These are phyloP conservation scores for Diuraphis noxia DNA, from an alignment of 1,140 invertebrate species.

Conservation along the genomic window DNA sequence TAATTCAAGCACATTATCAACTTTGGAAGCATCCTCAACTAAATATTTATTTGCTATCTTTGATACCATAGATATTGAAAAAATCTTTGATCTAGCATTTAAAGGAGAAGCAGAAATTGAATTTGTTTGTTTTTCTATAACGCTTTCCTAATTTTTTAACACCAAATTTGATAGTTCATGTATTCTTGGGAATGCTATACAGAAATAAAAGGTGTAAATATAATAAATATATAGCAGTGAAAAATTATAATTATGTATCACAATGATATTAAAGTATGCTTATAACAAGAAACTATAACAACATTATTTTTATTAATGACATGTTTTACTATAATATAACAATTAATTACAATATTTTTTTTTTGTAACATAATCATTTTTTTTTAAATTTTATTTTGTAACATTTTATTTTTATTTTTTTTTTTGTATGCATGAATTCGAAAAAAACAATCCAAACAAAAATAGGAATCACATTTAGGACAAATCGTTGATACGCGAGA, in stretches of 20 bases:
- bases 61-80: not conserved
- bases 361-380: not conserved
- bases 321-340: not conserved
- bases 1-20: too few relatives aligned
- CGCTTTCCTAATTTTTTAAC: not conserved
- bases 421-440: not conserved
- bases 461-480: not conserved
- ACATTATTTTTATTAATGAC: conserved; percentile 7
- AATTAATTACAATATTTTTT: not conserved
- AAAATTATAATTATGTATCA: too few relatives aligned
- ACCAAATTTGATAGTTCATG: not conserved
- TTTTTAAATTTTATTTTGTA: not conserved
- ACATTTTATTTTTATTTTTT: not conserved
- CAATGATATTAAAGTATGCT: not conserved
- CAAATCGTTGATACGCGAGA: conserved; percentile 5
- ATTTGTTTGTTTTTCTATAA: not conserved
- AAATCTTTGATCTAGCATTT: not conserved
- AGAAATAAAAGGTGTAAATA: not conserved
- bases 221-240: not conserved
- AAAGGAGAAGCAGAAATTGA: not conserved
- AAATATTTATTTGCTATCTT: not conserved
- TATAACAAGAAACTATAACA: too few relatives aligned
- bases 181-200: not conserved
- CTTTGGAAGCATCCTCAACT: not conserved
- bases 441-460: conserved; percentile 24